A percentile compares a stretch with the other conserved stretches of the same genome.
Evolutionary conservation across 2,113 vertebrate genomes (phyloP).

Genomic region (Chinchilla lanigera): DNA sequence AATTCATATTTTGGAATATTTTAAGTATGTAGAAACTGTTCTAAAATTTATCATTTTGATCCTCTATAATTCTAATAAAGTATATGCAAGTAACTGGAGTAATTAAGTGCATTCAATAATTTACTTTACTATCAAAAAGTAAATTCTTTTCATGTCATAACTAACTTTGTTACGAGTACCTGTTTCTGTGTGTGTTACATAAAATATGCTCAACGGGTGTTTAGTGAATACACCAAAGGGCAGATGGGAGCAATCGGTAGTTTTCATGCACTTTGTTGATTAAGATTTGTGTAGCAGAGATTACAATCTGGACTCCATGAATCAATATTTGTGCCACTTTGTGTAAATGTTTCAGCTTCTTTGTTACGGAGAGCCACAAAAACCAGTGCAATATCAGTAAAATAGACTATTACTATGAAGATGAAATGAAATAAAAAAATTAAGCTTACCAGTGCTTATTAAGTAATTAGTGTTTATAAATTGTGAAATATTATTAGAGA

Average conservation of each 20-base stretch:
- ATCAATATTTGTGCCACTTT: not conserved
- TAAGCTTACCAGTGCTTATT: not conserved
- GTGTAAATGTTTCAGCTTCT: not conserved
- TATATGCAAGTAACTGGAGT: not conserved
- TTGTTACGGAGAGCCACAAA: not conserved
- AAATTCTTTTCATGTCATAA: not conserved
- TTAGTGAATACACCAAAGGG: not conserved
- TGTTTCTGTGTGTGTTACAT: not conserved
- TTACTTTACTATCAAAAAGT: not conserved
- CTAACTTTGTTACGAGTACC: not conserved
- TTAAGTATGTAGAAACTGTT: not conserved
- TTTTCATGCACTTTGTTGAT: not conserved
- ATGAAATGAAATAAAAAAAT: not conserved
- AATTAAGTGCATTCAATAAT: not conserved
- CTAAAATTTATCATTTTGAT: not conserved
- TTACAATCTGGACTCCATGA: not conserved
- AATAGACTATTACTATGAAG: not conserved
- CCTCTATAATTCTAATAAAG: not conserved
- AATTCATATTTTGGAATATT: not conserved
- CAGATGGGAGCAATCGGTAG: accelerated
- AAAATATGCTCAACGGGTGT: not conserved
- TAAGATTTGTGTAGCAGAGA: not conserved
- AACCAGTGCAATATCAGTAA: not conserved
- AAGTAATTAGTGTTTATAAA: not conserved
- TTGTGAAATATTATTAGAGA: not conserved